Evolutionary conservation across 1,140 invertebrate species (phyloP).

Genomic region (Trinorchestia longiramus): DNA sequence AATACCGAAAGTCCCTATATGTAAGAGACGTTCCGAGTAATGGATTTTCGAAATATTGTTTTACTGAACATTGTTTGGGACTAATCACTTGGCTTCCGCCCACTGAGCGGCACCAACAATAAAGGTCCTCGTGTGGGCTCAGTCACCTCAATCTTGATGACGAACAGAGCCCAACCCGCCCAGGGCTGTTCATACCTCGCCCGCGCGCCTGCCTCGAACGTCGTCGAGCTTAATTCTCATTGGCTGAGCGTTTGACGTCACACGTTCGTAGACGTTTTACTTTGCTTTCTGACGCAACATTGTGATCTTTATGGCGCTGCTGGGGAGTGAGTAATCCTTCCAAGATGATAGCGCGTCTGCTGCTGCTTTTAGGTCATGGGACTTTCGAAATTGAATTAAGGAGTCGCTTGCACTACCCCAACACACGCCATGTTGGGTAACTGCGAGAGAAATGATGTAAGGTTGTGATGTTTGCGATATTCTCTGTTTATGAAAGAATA

Average conservation of each 20-base stretch:
- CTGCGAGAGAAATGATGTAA: background rate
- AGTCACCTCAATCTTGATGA: background rate
- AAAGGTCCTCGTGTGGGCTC: background rate
- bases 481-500: background rate
- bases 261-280: background rate
- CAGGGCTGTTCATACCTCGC: no score
- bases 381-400: background rate
- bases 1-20: background rate
- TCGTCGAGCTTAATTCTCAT: background rate
- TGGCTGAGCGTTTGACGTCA: background rate
- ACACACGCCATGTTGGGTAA: background rate
- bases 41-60: background rate
- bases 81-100: background rate
- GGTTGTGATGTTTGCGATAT: background rate
- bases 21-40: background rate
- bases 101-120: background rate
- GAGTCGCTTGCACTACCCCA: background rate
- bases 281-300: background rate
- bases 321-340: background rate
- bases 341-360: background rate
- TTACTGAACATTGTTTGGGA: background rate
- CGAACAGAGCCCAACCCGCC: background rate
- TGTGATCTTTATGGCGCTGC: background rate
- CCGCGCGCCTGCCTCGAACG: background rate
- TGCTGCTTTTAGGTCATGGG: background rate